Conservation (phyloP, 2,797 vertebrate genomes). For the Remorina albescens region DNA sequence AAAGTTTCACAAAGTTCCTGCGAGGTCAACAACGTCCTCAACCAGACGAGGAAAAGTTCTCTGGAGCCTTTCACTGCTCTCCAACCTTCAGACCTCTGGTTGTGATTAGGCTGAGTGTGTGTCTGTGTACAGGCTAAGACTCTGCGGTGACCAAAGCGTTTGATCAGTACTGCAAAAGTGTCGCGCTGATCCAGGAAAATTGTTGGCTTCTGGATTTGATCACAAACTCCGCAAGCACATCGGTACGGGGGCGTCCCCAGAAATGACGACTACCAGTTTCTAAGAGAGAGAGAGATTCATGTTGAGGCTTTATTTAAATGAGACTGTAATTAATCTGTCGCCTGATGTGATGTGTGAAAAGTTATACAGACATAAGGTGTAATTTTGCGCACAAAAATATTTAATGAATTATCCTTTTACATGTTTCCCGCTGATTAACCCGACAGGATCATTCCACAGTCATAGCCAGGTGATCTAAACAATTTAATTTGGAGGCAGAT, state of each 20-base stretch:
- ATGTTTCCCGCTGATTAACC: no score
- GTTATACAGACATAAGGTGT: no score
- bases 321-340: neutral
- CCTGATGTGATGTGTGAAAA: neutral
- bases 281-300: no score
- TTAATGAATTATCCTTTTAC: no score
- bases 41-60: neutral
- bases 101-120: constrained; percentile 31
- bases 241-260: no score
- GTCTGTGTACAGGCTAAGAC: neutral
- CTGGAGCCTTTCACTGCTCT: neutral
- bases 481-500: neutral
- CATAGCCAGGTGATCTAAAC: neutral
- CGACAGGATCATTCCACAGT: neutral
- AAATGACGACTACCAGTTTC: no score
- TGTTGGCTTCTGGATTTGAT: no score
- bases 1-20: constrained; percentile 39
- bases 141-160: constrained; percentile 16
- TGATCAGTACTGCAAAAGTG: neutral
- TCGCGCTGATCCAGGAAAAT: constrained; percentile 1
- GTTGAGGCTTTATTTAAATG: no score
- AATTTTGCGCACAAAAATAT: no score
- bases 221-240: no score
- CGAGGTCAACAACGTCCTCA: constrained; percentile 34
- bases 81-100: constrained; percentile 26